phyloP scores from a whole-genome alignment of 2,797 vertebrate species.

The Gymnocypris eckloni region DNA sequence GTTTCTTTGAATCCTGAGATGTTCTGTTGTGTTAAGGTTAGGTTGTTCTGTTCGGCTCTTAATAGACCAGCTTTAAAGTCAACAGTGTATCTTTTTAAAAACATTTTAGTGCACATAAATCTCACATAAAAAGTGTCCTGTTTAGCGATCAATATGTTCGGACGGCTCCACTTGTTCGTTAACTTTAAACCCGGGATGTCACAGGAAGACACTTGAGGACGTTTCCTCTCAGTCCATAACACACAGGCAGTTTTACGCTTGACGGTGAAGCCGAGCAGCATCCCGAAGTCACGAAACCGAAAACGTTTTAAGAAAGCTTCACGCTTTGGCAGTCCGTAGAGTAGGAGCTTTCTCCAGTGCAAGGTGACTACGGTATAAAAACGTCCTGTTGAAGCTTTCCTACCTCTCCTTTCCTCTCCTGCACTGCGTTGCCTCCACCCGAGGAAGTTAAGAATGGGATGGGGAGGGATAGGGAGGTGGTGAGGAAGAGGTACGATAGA shows the following conservation, averaged over 20 bases:
- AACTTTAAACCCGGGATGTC: slow-evolving; percentile 60
- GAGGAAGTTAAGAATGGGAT: slow-evolving; percentile 61
- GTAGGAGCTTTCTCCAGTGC: slow-evolving; percentile 71
- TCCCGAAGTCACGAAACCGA: slow-evolving; percentile 19
- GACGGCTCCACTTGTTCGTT: slow-evolving; percentile 57
- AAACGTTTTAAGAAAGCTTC: slow-evolving; percentile 21
- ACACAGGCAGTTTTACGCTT: slow-evolving; percentile 48
- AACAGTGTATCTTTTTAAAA: slow-evolving; percentile 46
- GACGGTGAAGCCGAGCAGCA: slow-evolving; percentile 56
- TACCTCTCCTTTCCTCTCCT: slow-evolving; percentile 47
- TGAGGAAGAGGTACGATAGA: slow-evolving; percentile 65
- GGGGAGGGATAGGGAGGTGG: slow-evolving; percentile 59
- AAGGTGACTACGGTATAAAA: slow-evolving; percentile 70
- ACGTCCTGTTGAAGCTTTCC: slow-evolving; percentile 58
- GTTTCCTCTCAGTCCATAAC: slow-evolving; percentile 59
- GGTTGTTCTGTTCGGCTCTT: slow-evolving; percentile 39
- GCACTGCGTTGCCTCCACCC: slow-evolving; percentile 58
- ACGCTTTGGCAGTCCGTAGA: neutral
- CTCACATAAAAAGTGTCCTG: slow-evolving; percentile 58
- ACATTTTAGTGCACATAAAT: slow-evolving; percentile 46
- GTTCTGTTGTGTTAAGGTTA: slow-evolving; percentile 47
- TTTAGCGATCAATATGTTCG: slow-evolving; percentile 61
- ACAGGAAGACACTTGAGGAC: slow-evolving; percentile 70
- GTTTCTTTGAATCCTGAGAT: slow-evolving; percentile 67
- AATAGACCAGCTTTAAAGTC: slow-evolving; percentile 38